Evolutionary conservation across 2,797 vertebrate genomes (phyloP).

Genomic region (Coregonus sp.): DNA sequence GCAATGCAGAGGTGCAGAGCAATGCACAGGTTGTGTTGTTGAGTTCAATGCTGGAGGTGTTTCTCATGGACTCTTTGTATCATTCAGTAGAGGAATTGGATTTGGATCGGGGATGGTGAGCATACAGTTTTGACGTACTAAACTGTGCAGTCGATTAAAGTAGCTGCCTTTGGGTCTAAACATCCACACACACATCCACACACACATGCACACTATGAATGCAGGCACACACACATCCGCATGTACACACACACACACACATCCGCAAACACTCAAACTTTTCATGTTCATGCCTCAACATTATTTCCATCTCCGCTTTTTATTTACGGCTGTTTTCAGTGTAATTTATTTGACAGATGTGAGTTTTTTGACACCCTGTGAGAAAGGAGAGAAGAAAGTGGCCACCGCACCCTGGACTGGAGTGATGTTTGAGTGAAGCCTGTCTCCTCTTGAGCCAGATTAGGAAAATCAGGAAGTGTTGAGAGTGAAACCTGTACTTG

Average conservation of each 20-base stretch:
- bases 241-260: background rate
- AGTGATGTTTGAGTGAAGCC: conserved; percentile 83
- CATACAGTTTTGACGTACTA: conserved; percentile 35
- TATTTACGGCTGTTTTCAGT: conserved; percentile 54
- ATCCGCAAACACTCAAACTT: conserved; percentile 41
- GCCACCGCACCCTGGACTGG: conserved; percentile 65
- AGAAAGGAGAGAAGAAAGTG: conserved; percentile 67
- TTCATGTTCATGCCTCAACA: conserved; percentile 54
- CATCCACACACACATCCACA: too few species aligned
- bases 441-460: conserved; percentile 86
- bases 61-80: conserved; percentile 30
- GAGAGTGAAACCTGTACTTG: conserved; percentile 93
- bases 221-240: background rate
- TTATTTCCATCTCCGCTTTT: conserved; percentile 45
- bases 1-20: conserved; percentile 56
- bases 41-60: conserved; percentile 68
- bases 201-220: too few species aligned
- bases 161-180: conserved; percentile 54
- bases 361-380: conserved; percentile 67
- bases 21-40: conserved; percentile 20
- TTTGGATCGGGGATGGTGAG: conserved; percentile 3
- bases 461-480: conserved; percentile 88
- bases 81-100: too few species aligned
- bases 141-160: conserved; percentile 40
- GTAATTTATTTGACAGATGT: conserved; percentile 68